phyloP scores from a whole-genome alignment of 1,140 invertebrate species.

The Lasaia peninsularis region DNA sequence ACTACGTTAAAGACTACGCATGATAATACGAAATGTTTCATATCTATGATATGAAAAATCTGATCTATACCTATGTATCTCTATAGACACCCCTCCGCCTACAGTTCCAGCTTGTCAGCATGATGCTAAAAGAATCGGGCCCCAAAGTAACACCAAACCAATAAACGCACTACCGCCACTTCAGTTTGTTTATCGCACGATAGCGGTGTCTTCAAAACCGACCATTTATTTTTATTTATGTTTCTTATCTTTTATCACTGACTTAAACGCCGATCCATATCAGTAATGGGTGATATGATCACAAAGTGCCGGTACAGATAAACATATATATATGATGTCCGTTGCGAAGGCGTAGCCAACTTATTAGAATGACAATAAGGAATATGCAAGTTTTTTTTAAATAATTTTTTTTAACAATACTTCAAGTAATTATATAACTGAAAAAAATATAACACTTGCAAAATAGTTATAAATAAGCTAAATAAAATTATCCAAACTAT shows the following conservation, averaged over 20 bases:
- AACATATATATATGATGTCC: conserved; percentile 1
- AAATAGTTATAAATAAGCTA: too few species aligned
- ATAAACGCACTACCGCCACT: conserved; percentile 6
- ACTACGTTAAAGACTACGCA: too few species aligned
- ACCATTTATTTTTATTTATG: conserved; percentile 61
- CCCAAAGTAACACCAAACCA: neutral
- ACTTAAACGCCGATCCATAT: conserved; percentile 56
- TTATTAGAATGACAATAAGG: too few species aligned
- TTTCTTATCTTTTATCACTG: conserved; percentile 34
- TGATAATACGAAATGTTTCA: too few species aligned
- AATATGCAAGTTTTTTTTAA: neutral
- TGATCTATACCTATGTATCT: too few species aligned
- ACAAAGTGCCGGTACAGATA: conserved; percentile 15
- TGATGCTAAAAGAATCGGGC: neutral
- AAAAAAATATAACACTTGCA: too few species aligned
- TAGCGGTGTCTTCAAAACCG: conserved; percentile 51
- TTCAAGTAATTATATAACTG: too few species aligned
- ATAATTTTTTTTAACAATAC: neutral
- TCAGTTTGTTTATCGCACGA: conserved; percentile 22
- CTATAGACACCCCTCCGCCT: too few species aligned
- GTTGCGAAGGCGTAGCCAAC: neutral
- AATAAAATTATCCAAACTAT: too few species aligned
- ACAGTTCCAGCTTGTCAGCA: too few species aligned
- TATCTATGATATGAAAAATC: too few species aligned
- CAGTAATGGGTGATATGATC: conserved; percentile 22